Conservation (phyloP, 2,113 vertebrate genomes). For the Crypturellus undulatus region DNA sequence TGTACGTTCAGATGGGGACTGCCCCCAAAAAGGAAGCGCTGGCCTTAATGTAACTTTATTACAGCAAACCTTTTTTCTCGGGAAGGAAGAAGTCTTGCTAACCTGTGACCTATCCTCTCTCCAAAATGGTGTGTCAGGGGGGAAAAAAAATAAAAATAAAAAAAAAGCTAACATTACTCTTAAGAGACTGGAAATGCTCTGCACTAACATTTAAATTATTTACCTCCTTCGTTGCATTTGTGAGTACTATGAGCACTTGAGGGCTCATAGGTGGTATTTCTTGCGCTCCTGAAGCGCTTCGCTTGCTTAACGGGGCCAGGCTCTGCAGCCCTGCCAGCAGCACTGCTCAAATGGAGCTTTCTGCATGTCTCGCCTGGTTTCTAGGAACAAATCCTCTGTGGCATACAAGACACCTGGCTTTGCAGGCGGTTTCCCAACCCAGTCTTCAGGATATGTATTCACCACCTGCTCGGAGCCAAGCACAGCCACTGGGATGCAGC, state of each 20-base stretch:
- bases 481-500: neutral
- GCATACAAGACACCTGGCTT: neutral
- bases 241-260: neutral
- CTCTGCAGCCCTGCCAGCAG: neutral
- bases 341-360: neutral
- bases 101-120: neutral
- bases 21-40: neutral
- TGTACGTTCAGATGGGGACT: neutral
- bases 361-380: neutral
- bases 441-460: neutral
- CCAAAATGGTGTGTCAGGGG: neutral
- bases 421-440: neutral
- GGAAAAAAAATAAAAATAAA: neutral
- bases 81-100: neutral
- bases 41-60: neutral
- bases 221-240: neutral
- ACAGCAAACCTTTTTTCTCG: neutral
- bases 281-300: neutral
- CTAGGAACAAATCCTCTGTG: neutral
- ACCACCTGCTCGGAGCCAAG: slow-evolving; percentile 8
- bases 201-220: slow-evolving; percentile 22
- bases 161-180: neutral
- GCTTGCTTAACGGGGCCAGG: neutral
- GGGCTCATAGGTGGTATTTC: neutral
- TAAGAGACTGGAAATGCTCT: neutral